Conservation (phyloP, 2,888 invertebrate genomes). For the Cephus nigrinus region DNA sequence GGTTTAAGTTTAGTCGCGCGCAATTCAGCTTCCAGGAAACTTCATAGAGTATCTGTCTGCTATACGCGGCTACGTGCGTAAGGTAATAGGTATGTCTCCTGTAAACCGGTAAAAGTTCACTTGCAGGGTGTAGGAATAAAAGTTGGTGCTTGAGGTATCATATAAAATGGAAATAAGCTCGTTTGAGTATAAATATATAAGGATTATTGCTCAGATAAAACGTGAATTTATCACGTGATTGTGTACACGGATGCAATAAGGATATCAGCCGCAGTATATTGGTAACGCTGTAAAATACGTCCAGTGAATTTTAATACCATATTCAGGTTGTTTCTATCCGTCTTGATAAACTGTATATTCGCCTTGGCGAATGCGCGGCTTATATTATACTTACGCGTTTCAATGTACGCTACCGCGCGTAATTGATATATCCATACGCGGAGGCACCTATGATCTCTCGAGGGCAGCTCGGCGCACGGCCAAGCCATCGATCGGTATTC, state of each 20-base stretch:
- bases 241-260: neutral
- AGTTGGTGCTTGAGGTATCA: neutral
- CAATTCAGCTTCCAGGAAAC: neutral
- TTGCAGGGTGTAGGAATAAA: neutral
- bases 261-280: neutral
- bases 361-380: neutral
- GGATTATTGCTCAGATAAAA: neutral
- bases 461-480: conserved; percentile 25
- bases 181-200: neutral
- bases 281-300: neutral
- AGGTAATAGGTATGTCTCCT: neutral
- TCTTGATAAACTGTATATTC: neutral
- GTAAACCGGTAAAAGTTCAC: neutral
- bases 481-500: conserved; percentile 63
- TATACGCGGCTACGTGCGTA: neutral
- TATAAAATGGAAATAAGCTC: neutral
- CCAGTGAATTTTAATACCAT: neutral
- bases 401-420: conserved; percentile 30
- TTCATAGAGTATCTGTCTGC: neutral
- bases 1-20: neutral
- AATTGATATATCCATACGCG: conserved; percentile 50
- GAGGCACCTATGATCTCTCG: conserved; percentile 53
- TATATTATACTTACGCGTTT: conserved; percentile 10
- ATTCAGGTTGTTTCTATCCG: neutral
- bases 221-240: neutral